Evolutionary conservation across 30 jellyfish, hydroid and myxozoan genomes (phyloP), one percentile per base, ranked within the genome.

Genomic region (Rhopilema esculentum): DNA sequence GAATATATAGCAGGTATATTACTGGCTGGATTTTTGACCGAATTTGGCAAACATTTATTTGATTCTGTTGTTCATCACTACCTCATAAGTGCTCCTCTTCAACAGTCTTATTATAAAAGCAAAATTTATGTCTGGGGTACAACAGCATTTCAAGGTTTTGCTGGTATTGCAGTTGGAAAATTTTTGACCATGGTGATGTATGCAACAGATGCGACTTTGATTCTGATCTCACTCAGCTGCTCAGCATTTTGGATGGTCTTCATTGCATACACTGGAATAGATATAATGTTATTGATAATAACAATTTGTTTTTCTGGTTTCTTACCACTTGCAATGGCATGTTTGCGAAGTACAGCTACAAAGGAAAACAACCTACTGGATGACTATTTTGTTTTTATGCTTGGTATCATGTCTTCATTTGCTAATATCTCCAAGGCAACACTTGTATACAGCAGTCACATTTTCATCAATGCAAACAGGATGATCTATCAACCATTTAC

Each of bases 221-320:
- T 76, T 9, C 61, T 84, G 70, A 19, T 84, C 8, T 76, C 92
- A 50, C 30, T 84, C 26, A 84, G 92, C 71, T 33, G 92, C 23
- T 49, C 92, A 18, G 92, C 92, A 27, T 70, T 84, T 33, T 84
- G 86, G 80, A 70, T 84, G 86, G 92, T 72, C 32, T 51, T 84
- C 29, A 73, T 69, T 26, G 80, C 80, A 4, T 84, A 61, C 68
- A 66, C 71, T 8, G 70, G 81, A n/a, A 69, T 85, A 19, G 22
- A 50, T 23, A 31, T 52, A 27, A 72, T 84, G 87, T 79, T 84
- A 25, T 71, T 51, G 52, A 31, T 49, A 25, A 29, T 62, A n/a
- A 84, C 86, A 27, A 1, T 75, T 75, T 51, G 87, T 61, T 32
- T 84, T 23, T 85, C 64, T 30, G 92, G 82, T 15, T 84, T 84